phyloP scores from a whole-genome alignment of 2,888 invertebrate species.

The Steromphala cineraria region DNA sequence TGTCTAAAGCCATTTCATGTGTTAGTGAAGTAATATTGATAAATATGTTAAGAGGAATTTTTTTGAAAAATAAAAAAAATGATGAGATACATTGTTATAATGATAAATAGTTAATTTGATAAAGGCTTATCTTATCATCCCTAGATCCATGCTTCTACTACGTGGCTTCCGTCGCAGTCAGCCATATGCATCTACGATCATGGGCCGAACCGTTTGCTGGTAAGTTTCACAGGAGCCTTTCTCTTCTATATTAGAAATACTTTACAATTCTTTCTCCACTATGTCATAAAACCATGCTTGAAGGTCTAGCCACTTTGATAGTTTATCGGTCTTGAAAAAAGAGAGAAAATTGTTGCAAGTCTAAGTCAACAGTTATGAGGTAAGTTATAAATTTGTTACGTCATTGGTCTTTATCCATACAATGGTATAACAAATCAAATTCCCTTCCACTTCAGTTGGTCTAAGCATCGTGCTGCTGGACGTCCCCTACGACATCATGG shows the following conservation, averaged over 20 bases:
- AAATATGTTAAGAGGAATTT: too few species aligned
- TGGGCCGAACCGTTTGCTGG: slow-evolving; percentile 77
- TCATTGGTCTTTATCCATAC: too few species aligned
- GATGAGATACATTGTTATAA: background rate
- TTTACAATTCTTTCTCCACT: background rate
- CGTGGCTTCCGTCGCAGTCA: slow-evolving; percentile 77
- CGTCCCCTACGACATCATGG: slow-evolving; percentile 87
- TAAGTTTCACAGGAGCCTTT: slow-evolving; percentile 39
- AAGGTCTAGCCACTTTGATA: too few species aligned
- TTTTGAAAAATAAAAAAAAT: background rate
- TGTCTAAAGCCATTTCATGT: too few species aligned
- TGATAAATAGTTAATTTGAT: background rate
- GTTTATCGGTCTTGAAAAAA: too few species aligned
- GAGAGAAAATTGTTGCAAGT: too few species aligned
- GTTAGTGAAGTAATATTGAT: too few species aligned
- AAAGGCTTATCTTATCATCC: slow-evolving; percentile 21
- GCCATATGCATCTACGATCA: slow-evolving; percentile 76
- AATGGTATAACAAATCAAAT: too few species aligned
- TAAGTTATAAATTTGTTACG: too few species aligned
- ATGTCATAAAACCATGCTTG: too few species aligned
- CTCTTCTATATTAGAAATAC: too few species aligned
- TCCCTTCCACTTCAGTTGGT: slow-evolving; percentile 78
- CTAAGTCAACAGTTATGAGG: too few species aligned
- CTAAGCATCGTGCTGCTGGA: slow-evolving; percentile 84
- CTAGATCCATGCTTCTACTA: slow-evolving; percentile 78